Evolutionary conservation across 2,888 invertebrate species (phyloP).

Genomic region (Toxonevra muliebris): DNA sequence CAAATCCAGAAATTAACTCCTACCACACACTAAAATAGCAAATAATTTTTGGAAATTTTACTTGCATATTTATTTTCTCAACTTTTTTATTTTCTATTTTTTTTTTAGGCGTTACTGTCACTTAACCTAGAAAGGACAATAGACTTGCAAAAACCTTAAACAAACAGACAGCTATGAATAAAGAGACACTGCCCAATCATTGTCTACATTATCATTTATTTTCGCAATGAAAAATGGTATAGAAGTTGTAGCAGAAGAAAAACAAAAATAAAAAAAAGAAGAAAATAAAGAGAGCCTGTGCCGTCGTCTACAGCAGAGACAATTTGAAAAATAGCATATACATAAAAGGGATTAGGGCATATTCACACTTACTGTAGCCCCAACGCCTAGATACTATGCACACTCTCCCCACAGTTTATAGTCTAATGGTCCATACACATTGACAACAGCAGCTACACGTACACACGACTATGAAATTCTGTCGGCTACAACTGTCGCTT

Average conservation of each 20-base stretch:
- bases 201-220: conserved; percentile 8
- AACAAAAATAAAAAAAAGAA: neutral
- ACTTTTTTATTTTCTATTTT: neutral
- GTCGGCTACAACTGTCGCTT: no score
- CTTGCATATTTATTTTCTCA: neutral
- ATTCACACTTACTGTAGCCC: neutral
- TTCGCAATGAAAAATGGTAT: conserved; percentile 11
- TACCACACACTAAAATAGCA: no score
- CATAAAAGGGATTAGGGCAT: conserved; percentile 30
- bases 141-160: conserved; percentile 23
- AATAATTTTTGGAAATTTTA: no score
- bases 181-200: conserved; percentile 26
- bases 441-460: no score
- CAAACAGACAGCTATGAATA: conserved; percentile 18
- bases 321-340: conserved; percentile 30
- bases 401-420: no score
- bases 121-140: conserved; percentile 37
- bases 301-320: conserved; percentile 8
- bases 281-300: neutral
- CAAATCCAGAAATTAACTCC: no score
- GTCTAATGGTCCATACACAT: no score
- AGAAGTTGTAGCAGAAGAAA: neutral
- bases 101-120: conserved; percentile 28
- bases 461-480: no score
- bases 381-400: no score